phyloP scores from a whole-genome alignment of 2,113 vertebrate species.

The Pedetes capensis region DNA sequence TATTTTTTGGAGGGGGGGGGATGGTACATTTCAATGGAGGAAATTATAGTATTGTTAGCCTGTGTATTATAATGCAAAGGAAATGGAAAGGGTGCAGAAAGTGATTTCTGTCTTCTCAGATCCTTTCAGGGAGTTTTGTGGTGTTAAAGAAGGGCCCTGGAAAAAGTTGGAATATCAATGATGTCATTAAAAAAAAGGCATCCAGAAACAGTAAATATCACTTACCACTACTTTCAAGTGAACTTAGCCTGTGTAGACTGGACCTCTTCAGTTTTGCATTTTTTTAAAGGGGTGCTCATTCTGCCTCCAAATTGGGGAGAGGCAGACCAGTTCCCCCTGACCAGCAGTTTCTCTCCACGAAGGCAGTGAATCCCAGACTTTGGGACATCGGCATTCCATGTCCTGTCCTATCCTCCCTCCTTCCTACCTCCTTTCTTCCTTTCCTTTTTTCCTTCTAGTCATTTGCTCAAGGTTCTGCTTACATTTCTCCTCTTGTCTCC shows the following conservation, averaged over 20 bases:
- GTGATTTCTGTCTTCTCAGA: too few relatives aligned
- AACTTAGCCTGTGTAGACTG: background rate
- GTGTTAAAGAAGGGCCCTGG: constrained; percentile 20
- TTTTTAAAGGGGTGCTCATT: background rate
- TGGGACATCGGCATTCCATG: background rate
- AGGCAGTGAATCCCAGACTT: background rate
- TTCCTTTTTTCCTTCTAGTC: background rate
- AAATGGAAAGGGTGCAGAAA: background rate
- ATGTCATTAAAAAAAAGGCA: background rate
- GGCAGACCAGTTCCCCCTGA: background rate
- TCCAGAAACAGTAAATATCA: background rate
- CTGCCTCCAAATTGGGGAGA: background rate
- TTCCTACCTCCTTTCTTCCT: fast-evolving
- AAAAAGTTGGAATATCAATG: background rate
- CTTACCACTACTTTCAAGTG: background rate
- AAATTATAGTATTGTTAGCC: constrained; percentile 66
- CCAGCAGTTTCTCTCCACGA: background rate
- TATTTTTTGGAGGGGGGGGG: constrained; percentile 44
- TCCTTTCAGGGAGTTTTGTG: constrained; percentile 53
- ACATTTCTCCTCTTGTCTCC: background rate
- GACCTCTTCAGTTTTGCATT: background rate
- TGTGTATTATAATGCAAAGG: constrained; percentile 63
- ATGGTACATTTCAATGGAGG: constrained; percentile 53
- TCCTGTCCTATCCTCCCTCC: background rate
- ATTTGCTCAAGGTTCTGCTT: background rate